A percentile compares a stretch with the other conserved stretches of the same genome.
Evolutionary conservation across 2,888 invertebrate genomes (phyloP).

Genomic region (Odiellus spinosus): DNA sequence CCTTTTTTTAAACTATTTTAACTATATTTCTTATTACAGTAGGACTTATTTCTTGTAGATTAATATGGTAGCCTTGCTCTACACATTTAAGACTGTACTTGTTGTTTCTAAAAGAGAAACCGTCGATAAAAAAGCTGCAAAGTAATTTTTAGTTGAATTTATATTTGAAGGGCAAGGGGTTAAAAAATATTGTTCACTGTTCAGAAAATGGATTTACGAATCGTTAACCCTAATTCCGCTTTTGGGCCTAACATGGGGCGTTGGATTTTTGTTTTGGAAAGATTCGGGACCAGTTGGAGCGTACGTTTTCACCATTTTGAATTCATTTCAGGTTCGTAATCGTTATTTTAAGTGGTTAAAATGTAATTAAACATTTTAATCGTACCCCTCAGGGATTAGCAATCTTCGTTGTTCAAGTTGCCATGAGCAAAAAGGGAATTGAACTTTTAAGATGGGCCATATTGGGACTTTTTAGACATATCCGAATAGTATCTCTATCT

Average conservation of each 20-base stretch:
- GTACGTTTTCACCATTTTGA: conserved; percentile 18
- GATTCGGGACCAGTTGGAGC: conserved; percentile 8
- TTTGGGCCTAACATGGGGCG: conserved; percentile 19
- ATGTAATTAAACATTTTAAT: too few species aligned
- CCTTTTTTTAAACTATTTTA: not conserved
- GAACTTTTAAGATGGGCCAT: too few species aligned
- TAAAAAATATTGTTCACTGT: too few species aligned
- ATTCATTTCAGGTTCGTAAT: conserved; percentile 17
- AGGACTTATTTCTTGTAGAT: conserved; percentile 4
- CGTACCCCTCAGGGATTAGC: too few species aligned
- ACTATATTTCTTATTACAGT: not conserved
- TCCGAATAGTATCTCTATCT: too few species aligned
- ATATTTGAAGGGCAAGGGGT: too few species aligned
- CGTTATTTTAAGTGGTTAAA: too few species aligned
- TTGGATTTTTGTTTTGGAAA: conserved; percentile 17
- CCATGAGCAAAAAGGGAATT: too few species aligned
- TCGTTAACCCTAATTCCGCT: conserved; percentile 15
- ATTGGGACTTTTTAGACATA: too few species aligned
- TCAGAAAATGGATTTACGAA: conserved; percentile 14
- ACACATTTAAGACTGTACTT: conserved; percentile 9
- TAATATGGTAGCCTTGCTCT: conserved; percentile 8
- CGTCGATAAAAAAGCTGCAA: too few species aligned
- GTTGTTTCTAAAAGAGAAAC: conserved; percentile 1
- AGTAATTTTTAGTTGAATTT: too few species aligned
- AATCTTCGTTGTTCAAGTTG: too few species aligned